Base-by-base conservation (phyloP, 2,113 vertebrate genomes). In the Clarias macrocephalus region DNA sequence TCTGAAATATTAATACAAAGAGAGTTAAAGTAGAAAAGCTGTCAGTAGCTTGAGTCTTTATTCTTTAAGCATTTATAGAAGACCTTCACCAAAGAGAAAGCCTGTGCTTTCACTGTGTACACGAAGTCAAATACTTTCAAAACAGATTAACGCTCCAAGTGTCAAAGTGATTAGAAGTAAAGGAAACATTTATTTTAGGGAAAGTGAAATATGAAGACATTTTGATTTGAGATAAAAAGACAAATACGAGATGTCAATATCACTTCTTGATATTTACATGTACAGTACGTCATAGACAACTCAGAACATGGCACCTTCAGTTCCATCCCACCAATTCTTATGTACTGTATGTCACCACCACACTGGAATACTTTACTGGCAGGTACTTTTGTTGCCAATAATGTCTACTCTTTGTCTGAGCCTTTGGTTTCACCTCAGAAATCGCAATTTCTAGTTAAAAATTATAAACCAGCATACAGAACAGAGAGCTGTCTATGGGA, bases 1-100 rank as follows among this genome's bases (percentile, higher is more conserved):
- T 30, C 48, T 87, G 54, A 89, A 89, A 89, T 85, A 79, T 87
- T 87, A 57, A 89, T 79, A 82, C 59, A 82, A 60, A 82, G 81
- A 83, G 42, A 28, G 48, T 62, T 65, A 84, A 70, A 56, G 62
- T 37, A 42, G 82, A 89, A 84, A 86, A 70, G 72, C 82, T 75
- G 76, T 73, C 54, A 68, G 37, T 72, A 57, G 37, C 80, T 59
- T 82, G 33, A 89, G 42, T 42, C 42, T 77, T 87, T 62, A 33
- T 30, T 3, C 65, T 85, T 75, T 28, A 86, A 30, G 83, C 30
- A 59, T 80, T 75, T 33, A 54, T 48, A 54, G 25, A 84, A 82
- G 60, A 85, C 59, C 52, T 68, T 82, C 48, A 19, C 15, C 48
- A 75, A 33, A 87, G 56, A 73, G 65, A 56, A 42, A 62, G 30